Percentiles rank a stretch among this genome's conserved stretches.
Conservation (phyloP, 2,888 invertebrate genomes). For the Drosophila prostipennis region DNA sequence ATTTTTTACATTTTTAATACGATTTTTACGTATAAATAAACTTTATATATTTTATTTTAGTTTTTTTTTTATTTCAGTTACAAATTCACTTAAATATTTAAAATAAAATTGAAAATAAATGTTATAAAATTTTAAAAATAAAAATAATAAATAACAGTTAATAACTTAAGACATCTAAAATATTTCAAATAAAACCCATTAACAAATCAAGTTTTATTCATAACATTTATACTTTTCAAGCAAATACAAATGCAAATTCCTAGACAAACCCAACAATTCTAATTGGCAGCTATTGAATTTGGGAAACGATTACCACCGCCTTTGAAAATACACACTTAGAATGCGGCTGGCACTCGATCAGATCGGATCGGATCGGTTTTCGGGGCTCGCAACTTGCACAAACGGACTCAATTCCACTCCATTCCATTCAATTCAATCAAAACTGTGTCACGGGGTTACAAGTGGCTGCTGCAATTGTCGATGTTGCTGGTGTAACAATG, state of each 20-base stretch:
- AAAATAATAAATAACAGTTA: too few species aligned
- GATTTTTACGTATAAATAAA: too few species aligned
- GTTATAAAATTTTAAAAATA: too few species aligned
- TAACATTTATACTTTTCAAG: not conserved
- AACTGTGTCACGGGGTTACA: slow-evolving; percentile 71
- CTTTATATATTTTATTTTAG: too few species aligned
- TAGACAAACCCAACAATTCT: not conserved
- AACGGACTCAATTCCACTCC: slow-evolving; percentile 24
- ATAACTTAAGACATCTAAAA: not conserved
- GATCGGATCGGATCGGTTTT: slow-evolving; percentile 7
- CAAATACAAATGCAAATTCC: not conserved
- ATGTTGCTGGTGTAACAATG: slow-evolving; percentile 20
- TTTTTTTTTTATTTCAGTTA: too few species aligned
- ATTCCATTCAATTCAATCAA: slow-evolving; percentile 42
- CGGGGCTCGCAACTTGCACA: slow-evolving; percentile 1
- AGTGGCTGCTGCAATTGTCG: slow-evolving; percentile 19
- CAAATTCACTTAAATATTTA: too few species aligned
- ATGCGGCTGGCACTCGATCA: slow-evolving; percentile 2
- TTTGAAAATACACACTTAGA: slow-evolving; percentile 6
- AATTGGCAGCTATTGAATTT: slow-evolving; percentile 1
- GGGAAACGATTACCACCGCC: not conserved
- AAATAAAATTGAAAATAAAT: too few species aligned
- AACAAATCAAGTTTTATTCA: not conserved
- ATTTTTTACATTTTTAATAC: too few species aligned
- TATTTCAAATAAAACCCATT: not conserved